Base-by-base conservation (phyloP, 1,140 invertebrate genomes). In the Acromyrmex heyeri region DNA sequence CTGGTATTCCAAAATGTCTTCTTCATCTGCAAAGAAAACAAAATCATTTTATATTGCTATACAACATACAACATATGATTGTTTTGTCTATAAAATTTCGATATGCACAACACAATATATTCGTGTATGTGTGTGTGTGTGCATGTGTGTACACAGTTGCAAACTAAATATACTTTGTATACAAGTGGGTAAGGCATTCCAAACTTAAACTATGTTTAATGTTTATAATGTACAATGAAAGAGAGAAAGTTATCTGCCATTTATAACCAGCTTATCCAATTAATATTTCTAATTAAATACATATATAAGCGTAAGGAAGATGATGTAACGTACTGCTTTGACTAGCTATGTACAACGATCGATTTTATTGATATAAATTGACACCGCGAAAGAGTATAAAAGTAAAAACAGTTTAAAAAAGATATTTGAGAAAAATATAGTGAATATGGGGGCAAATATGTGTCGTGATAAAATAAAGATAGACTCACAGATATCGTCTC, bases 1-100 rank as follows among this genome's bases (percentile, higher is more conserved):
- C 88, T 93, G 94, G 81, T 94, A 94, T 86, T 94, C 94, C 94
- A 94, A 91, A 87, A 94, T 94, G 78, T 94, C 94, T 86, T 94
- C 94, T 64, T 94, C 94, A 72, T 94, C 94, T 94, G 91, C 0
- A 93, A 91, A 81, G 18, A 79, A 77, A 82, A 79, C 8, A 87
- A 55, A 21, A 62, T 14, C 21, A 38, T 53, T 70, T 90, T 64
- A 83, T 81, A 62, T 90, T 53, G 50, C 1, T 69, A 18, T 10
- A 16, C 16, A 44, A 21, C 70, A 27, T 16, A 7, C 27, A 81
- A 59, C 30, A 6, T 7, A 81, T 5, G 16, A 69, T 70, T 53
- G 30, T 65, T 27, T n/a, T 34, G 7, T 10, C 3, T n/a, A 34
- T 34, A 65, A 65, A 50, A 12, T 50, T 70, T 48, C n/a, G 12